Base-by-base conservation (phyloP, 2,113 vertebrate species). In the Pseudonaja textilis region DNA sequence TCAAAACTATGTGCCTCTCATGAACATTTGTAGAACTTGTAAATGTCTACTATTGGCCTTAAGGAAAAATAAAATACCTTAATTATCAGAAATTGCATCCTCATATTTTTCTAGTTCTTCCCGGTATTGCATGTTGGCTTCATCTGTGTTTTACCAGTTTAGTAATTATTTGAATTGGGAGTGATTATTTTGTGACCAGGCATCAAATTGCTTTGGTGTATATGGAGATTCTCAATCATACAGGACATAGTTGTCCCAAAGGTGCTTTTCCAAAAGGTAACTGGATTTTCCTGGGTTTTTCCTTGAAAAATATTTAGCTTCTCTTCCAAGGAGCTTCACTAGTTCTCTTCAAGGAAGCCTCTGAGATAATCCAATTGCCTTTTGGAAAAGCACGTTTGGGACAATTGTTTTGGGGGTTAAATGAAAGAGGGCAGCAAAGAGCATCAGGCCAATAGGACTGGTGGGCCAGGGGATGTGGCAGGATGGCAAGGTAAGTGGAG, bases 1-100 rank as follows among this genome's bases (percentile, higher is more conserved):
- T 91, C 92, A 93, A 61, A 92, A 87, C 42, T 92, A 57, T 34
- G 87, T 94, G 91, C 10, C 39, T 95, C 69, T 92, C 93, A 95
- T 81, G 74, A 20, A 93, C 87, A 39, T 92, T 47, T 91, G 52
- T 0, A 90, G 93, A 94, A 92, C 94, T 93, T 94, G 87, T 91
- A 52, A 54, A 90, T 54, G 25, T 29, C 26, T 69, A 54, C 6
- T 93, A 81, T 57, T 88, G 45, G 54, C 88, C 92, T 93, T 0
- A 0, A 57, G 56, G 56, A 91, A 69, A 61, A 93, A 88, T 69
- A 74, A 57, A 90, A 59, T 25, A 92, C 47, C 16, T 54, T 93
- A 90, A 18, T 56, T 14, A 93, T 57, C 69, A 86, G 1, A 34
- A 11, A 1, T 90, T 85, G 52, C 81, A 52, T 39, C 45, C 14